Percentiles rank a stretch among this genome's conserved stretches.
These are phyloP conservation scores for Pangasius macronema DNA, from an alignment of 2,797 vertebrate species.

Conservation along the genomic window DNA sequence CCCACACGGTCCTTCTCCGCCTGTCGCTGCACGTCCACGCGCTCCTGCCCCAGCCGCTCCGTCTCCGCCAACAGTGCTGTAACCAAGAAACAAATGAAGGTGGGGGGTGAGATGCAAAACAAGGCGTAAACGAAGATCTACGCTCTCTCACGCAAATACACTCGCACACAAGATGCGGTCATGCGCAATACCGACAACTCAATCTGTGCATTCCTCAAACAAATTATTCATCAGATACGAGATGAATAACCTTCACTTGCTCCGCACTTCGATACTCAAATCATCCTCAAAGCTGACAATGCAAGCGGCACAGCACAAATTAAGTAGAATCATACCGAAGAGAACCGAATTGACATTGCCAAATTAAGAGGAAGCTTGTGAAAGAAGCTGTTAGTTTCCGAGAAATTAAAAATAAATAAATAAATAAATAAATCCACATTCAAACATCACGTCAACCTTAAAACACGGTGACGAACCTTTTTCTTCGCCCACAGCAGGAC, in stretches of 20 bases:
- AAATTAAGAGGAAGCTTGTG: background rate
- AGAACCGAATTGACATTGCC: background rate
- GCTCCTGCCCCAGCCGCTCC: conserved; percentile 81
- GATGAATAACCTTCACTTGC: background rate
- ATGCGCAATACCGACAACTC: conserved; percentile 34
- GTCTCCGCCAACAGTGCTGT: conserved; percentile 85
- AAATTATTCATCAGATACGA: background rate
- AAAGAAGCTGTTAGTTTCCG: conserved; percentile 41
- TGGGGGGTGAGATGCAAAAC: background rate
- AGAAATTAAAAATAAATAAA: background rate
- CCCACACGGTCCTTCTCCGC: conserved; percentile 85
- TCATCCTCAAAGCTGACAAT: background rate
- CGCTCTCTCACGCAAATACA: background rate
- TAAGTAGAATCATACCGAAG: conserved; percentile 17
- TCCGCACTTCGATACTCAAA: background rate
- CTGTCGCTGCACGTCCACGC: conserved; percentile 86
- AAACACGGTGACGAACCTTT: conserved; percentile 72
- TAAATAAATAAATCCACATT: conserved; percentile 23
- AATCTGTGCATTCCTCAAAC: conserved; percentile 19
- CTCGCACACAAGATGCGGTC: conserved; percentile 37
- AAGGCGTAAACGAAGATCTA: background rate
- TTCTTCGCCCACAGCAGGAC: conserved; percentile 68
- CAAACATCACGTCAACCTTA: conserved; percentile 59
- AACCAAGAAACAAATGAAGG: background rate
- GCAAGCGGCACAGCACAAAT: conserved; percentile 30